phyloP scores from a whole-genome alignment of 2,888 invertebrate species.

The Cephus runcator region DNA sequence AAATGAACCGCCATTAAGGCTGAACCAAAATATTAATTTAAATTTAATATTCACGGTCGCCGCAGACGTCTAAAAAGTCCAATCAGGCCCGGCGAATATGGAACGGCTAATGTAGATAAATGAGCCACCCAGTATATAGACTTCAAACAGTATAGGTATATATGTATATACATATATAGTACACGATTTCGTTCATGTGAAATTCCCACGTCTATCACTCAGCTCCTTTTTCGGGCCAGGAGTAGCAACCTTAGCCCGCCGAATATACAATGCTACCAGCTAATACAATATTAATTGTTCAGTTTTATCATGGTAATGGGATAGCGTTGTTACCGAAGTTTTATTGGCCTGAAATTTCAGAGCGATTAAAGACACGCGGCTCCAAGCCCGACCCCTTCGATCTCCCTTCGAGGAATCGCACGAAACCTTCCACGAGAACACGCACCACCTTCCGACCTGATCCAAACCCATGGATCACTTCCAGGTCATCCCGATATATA shows the following conservation, averaged over 20 bases:
- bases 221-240: neutral
- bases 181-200: neutral
- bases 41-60: constrained; percentile 18
- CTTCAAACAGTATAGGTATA: neutral
- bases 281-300: constrained; percentile 45
- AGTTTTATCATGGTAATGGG: constrained; percentile 35
- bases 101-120: constrained; percentile 17
- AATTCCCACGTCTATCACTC: neutral
- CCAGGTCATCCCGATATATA: neutral
- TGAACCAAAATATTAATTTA: constrained; percentile 21
- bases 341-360: neutral
- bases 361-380: neutral
- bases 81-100: constrained; percentile 18
- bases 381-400: neutral
- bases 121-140: constrained; percentile 16
- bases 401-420: neutral
- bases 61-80: constrained; percentile 19
- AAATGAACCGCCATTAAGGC: constrained; percentile 18
- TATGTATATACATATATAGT: neutral
- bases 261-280: neutral
- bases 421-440: neutral
- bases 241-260: neutral
- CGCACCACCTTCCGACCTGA: neutral
- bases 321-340: constrained; percentile 34
- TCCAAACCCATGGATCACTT: neutral